Evolutionary conservation across 2,797 vertebrate species (phyloP), one percentile per base, ranked within the genome.

Genomic region (Phrynocephalus vlangalii): DNA sequence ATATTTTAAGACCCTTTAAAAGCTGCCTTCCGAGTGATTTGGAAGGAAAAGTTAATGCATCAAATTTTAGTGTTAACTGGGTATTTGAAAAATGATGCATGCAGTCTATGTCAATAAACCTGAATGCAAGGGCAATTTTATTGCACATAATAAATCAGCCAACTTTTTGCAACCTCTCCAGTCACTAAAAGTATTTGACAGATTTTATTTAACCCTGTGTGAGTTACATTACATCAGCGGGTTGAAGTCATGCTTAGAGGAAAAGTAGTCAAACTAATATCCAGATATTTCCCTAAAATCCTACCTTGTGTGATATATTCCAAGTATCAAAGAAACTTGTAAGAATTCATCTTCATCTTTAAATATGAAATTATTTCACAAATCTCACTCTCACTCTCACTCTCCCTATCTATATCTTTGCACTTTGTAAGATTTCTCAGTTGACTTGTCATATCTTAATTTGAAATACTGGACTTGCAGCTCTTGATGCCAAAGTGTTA

Each of bases 391-490:
- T n/a, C 4, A 24, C n/a, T 83, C 1, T 52, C 24, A n/a, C 24
- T 28, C 24, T 60, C 44, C 44, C 50, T 67, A 24, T 68, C n/a
- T 67, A 73, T 38, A 50, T 76, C 38, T 76, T 68, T 79, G 75
- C n/a, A 38, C 26, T 70, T 20, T 16, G 50, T 60, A 11, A 60
- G 1, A 5, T 68, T 81, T 56, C 30, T 60, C 78, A 81, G 33
- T 26, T n/a, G 26, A 30, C 26, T 63, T 67, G 76, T 44, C 26
- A 81, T 38, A 52, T 76, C 63, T 88, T 76, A 68, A 85, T 76
- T 76, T n/a, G 68, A 56, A 88, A 88, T 76, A 76, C 18, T 44
- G 71, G 79, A 44, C n/a, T 70, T 81, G 26, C 70, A 56, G 75
- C n/a, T 66, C 60, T 73, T 50, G n/a, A n/a, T 18, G 38, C 24